Evolutionary conservation across 2,888 invertebrate genomes (phyloP), one percentile per base, ranked within the genome.

Genomic region (Epinotia brunnichana): DNA sequence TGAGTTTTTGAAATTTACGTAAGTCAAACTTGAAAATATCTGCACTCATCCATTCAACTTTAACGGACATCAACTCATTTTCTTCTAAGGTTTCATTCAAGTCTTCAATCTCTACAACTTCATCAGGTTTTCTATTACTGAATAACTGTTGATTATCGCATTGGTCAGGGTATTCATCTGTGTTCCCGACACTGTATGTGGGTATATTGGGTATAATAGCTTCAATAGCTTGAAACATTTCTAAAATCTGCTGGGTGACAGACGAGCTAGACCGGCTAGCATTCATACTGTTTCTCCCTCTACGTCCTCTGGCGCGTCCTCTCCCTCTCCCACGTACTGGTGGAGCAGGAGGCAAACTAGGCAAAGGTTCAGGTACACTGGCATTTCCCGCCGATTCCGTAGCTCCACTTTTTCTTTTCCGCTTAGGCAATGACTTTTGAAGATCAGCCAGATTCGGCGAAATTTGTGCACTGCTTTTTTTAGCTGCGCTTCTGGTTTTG

Each of bases 51-150:
- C 94, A 94, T 63, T 87, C 87, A 0, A 94, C 91, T 86, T 93
- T 93, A 0, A 94, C 88, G 0, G 91, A 90, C 51, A 93, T 63
- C 75, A 90, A 91, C 74, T 93, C 92, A 2, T 92, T 92, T 3
- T 91, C 89, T 29, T 86, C 85, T 4, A 84, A 39, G 0, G 77
- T 74, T 2, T 88, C 85, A n/a, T 77, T 74, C 0, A 86, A 83
- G 10, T 80, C 79, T 1, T 75, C 79, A 5, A 85, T 11, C 0
- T 81, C 29, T 0, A 87, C 73, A 0, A 83, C 79, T 15, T 83
- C 77, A 48, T n/a, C 74, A 3, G 70, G 75, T 1, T 44, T 70
- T 0, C 77, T 77, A 9, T 70, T 75, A 21, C 82, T 80, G 63
- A 92, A 92, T 5, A 92, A 73, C 2, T 81, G 73, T 73, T 87